phyloP scores from a whole-genome alignment of 1,140 invertebrate genomes.

The Drosophila quadrilineata region DNA sequence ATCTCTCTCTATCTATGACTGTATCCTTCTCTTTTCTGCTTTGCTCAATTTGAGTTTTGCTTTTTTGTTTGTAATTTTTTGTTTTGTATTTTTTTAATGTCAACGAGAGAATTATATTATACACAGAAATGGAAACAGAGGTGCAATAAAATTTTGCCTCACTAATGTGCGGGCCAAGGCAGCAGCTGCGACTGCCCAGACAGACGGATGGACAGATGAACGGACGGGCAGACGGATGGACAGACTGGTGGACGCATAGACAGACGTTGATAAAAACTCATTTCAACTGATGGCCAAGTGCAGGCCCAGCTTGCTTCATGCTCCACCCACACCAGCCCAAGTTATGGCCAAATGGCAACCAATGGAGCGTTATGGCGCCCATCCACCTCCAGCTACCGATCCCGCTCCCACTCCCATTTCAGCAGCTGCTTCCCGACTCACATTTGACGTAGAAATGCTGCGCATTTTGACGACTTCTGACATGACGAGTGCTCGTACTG shows the following conservation, averaged over 20 bases:
- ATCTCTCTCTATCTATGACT: no score
- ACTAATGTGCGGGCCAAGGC: no score
- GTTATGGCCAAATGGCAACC: conserved; percentile 34
- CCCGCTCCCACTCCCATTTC: conserved; percentile 21
- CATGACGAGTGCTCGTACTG: conserved; percentile 72
- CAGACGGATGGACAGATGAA: conserved; percentile 40
- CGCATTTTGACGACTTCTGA: conserved; percentile 70
- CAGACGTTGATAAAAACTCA: conserved; percentile 73
- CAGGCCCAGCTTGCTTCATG: background rate
- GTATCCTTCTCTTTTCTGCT: no score
- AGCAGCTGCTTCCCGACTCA: no score
- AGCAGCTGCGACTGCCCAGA: no score
- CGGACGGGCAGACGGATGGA: conserved; percentile 1
- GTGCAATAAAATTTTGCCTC: conserved; percentile 77
- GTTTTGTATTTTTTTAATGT: conserved; percentile 48
- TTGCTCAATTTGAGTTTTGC: background rate
- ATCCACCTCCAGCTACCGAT: background rate
- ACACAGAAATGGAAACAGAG: conserved; percentile 53
- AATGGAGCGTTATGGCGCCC: conserved; percentile 55
- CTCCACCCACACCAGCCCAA: background rate
- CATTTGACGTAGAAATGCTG: conserved; percentile 53
- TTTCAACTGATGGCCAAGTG: conserved; percentile 60
- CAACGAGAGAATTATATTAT: conserved; percentile 57
- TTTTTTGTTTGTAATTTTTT: background rate
- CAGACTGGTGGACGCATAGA: conserved; percentile 17